Percentiles rank a stretch among this genome's conserved stretches.
Conservation (phyloP, 1,140 invertebrate species). For the Brachionus paranguensis region DNA sequence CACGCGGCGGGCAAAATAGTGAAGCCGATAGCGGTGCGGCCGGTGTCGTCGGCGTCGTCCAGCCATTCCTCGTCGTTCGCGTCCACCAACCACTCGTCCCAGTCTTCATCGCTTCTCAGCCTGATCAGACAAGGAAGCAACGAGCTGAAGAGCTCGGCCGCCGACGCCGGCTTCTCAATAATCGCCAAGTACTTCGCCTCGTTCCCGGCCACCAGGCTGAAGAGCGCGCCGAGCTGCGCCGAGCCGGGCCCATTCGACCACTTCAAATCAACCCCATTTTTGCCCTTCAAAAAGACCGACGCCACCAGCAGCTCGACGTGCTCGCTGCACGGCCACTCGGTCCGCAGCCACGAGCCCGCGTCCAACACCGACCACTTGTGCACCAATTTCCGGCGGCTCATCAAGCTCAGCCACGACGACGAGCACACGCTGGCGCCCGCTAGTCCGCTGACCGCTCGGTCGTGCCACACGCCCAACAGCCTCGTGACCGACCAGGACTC, state of each 20-base stretch:
- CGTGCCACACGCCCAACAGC: neutral
- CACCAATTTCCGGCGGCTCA: slow-evolving; percentile 25
- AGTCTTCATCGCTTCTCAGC: neutral
- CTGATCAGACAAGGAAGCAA: neutral
- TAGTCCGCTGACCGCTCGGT: slow-evolving; percentile 2
- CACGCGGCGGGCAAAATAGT: slow-evolving; percentile 8
- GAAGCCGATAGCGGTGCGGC: slow-evolving; percentile 14
- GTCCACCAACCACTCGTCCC: slow-evolving; percentile 11
- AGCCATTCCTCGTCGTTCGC: slow-evolving; percentile 16
- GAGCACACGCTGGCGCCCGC: neutral
- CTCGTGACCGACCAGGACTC: neutral
- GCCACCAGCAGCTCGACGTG: neutral
- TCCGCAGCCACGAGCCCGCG: neutral
- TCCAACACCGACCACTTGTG: slow-evolving; percentile 10
- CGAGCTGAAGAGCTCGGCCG: neutral
- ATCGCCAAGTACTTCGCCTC: slow-evolving; percentile 38
- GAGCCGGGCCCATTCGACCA: neutral
- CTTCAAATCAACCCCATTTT: neutral
- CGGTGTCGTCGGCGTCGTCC: slow-evolving; percentile 16
- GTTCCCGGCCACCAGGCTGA: slow-evolving; percentile 19
- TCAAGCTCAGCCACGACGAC: neutral
- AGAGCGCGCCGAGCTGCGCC: neutral
- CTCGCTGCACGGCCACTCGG: neutral
- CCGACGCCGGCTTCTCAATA: slow-evolving; percentile 2
- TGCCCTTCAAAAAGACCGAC: slow-evolving; percentile 28